Evolutionary conservation across 2,797 vertebrate genomes (phyloP).

Genomic region (Anguilla pacifica): DNA sequence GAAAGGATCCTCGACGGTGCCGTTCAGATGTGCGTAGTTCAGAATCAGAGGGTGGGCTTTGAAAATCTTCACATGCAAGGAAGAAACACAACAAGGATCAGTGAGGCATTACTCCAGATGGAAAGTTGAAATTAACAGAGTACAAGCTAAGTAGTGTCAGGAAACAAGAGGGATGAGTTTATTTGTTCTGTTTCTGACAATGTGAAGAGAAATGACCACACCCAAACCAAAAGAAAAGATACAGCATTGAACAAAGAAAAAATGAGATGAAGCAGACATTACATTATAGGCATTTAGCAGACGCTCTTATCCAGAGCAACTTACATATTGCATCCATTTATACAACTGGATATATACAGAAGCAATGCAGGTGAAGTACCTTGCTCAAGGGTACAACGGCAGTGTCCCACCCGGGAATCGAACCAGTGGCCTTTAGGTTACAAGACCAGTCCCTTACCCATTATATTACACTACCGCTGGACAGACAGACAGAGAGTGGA

Average conservation of each 20-base stretch:
- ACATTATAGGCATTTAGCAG: no score
- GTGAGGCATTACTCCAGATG: neutral
- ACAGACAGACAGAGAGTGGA: conserved; percentile 3
- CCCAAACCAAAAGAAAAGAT: neutral
- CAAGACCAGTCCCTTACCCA: no score
- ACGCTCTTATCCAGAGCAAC: no score
- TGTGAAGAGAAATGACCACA: neutral
- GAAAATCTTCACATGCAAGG: conserved; percentile 76
- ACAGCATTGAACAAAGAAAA: neutral
- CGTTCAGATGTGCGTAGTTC: conserved; percentile 50
- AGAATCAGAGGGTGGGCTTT: conserved; percentile 75
- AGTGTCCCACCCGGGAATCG: no score
- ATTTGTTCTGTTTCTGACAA: neutral
- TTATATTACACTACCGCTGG: neutral
- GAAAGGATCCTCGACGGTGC: conserved; percentile 61
- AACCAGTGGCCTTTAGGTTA: no score
- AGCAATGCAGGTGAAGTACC: no score
- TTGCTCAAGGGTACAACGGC: no score
- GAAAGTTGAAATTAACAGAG: neutral
- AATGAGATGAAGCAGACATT: neutral
- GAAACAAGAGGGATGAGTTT: neutral
- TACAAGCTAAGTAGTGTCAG: neutral
- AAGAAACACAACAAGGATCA: neutral
- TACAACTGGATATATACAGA: no score
- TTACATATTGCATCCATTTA: no score